These are phyloP conservation scores for Eriocheir sinensis DNA, from an alignment of 1,140 invertebrate genomes.

Conservation along the genomic window DNA sequence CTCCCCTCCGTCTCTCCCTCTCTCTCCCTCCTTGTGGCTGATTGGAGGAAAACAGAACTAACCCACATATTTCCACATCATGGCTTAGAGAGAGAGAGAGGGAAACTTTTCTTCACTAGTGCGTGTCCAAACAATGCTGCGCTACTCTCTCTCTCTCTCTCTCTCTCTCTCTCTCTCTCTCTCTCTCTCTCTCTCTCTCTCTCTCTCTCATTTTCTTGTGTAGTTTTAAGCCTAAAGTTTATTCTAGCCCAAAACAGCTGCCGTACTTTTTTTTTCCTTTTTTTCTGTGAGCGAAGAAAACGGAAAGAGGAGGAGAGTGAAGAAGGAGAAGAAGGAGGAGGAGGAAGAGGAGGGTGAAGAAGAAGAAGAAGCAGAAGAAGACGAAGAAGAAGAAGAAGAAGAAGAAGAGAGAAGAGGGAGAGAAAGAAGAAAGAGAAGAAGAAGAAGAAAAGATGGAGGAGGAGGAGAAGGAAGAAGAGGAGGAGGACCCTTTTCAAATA, in stretches of 20 bases:
- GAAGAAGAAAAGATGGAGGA: background rate
- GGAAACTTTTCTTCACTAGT: background rate
- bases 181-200: background rate
- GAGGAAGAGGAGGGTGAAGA: background rate
- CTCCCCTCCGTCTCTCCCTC: background rate
- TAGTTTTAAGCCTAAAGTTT: background rate
- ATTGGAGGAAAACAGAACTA: background rate
- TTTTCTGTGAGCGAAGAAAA: background rate
- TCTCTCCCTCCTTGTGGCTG: background rate
- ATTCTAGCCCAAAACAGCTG: background rate
- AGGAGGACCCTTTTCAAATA: too few species aligned
- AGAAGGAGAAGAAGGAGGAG: background rate
- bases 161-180: background rate
- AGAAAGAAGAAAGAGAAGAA: background rate
- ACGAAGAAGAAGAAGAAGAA: background rate
- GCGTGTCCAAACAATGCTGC: background rate
- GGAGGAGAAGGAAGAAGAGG: background rate
- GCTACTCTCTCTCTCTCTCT: conserved; percentile 21
- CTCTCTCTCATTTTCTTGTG: background rate
- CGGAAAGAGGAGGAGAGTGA: background rate
- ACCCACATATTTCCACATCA: background rate
- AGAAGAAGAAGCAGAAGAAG: background rate
- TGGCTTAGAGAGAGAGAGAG: background rate
- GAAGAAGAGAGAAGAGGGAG: background rate
- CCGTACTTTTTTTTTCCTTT: background rate